A percentile compares a stretch with the other conserved stretches of the same genome.
phyloP scores from a whole-genome alignment of 2,797 vertebrate species.

The Mormyrops attenuatus region DNA sequence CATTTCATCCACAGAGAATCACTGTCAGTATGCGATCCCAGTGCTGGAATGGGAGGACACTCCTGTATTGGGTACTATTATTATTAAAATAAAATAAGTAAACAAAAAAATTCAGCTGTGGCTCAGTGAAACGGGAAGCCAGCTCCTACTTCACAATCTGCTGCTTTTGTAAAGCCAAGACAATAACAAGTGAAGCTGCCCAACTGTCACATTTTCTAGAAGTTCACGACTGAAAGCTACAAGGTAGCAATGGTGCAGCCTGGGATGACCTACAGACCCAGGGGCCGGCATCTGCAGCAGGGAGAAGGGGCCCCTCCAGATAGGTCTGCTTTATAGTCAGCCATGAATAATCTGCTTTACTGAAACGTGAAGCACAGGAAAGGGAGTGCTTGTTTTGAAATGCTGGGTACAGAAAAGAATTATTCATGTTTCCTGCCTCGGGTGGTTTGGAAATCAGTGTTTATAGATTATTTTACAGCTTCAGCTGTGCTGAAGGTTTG shows the following conservation, averaged over 20 bases:
- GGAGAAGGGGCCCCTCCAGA: background rate
- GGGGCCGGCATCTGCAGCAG: background rate
- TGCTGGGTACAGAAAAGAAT: slow-evolving; percentile 10
- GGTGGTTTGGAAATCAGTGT: slow-evolving; percentile 20
- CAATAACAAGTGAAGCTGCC: background rate
- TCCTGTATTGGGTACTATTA: background rate
- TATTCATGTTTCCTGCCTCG: slow-evolving; percentile 21
- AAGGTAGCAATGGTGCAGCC: background rate
- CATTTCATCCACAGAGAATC: background rate
- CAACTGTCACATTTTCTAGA: background rate
- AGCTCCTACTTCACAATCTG: background rate
- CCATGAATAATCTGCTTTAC: slow-evolving; percentile 11
- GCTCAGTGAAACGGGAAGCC: background rate
- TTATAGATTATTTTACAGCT: slow-evolving; percentile 12
- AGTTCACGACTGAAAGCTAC: background rate
- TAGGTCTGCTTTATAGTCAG: background rate
- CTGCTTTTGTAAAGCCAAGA: background rate
- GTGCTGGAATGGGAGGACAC: background rate
- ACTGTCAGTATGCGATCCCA: background rate
- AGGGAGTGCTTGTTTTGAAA: slow-evolving; percentile 18
- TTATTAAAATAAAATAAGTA: background rate
- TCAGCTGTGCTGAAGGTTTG: background rate
- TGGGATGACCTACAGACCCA: background rate
- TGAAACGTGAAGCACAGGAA: slow-evolving; percentile 17
- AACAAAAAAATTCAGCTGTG: background rate